phyloP scores from a whole-genome alignment of 2,113 vertebrate species.

The Ophiodon elongatus region DNA sequence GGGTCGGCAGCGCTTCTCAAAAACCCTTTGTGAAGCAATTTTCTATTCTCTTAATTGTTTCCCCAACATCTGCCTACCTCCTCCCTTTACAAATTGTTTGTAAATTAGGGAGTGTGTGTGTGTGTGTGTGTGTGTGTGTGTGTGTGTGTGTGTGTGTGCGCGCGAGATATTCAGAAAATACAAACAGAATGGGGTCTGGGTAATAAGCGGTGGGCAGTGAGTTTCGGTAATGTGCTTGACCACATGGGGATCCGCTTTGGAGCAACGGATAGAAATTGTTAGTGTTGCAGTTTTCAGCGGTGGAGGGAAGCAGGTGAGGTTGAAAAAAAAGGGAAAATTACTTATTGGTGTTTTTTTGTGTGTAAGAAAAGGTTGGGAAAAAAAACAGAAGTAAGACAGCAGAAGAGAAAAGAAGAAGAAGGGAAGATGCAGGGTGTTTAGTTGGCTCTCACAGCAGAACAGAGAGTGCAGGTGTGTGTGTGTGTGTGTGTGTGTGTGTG shows the following conservation, averaged over 20 bases:
- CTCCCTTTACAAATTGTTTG: slow-evolving; percentile 55
- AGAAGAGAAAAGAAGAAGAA: background rate
- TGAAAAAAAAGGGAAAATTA: background rate
- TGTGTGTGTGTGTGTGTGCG: slow-evolving; percentile 11
- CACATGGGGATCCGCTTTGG: slow-evolving; percentile 21
- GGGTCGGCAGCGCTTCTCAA: slow-evolving; percentile 8
- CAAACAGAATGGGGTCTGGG: slow-evolving; percentile 31
- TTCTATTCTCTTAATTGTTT: slow-evolving; percentile 59
- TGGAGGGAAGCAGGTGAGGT: background rate
- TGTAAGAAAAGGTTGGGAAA: background rate
- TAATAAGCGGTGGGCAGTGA: background rate
- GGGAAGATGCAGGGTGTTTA: background rate
- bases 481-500: slow-evolving; percentile 6
- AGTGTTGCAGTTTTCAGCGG: slow-evolving; percentile 26
- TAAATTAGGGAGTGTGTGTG: slow-evolving; percentile 60
- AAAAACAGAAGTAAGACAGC: background rate
- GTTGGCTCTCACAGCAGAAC: background rate
- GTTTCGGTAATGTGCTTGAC: slow-evolving; percentile 10
- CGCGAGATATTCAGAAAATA: background rate
- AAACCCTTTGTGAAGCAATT: slow-evolving; percentile 50
- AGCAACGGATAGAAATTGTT: slow-evolving; percentile 31
- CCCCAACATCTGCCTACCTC: slow-evolving; percentile 48
- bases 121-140: background rate
- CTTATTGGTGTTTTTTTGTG: background rate
- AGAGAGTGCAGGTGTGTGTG: slow-evolving; percentile 12